Conservation (phyloP, 1,140 invertebrate species). For the Cheumatopsyche charites region DNA sequence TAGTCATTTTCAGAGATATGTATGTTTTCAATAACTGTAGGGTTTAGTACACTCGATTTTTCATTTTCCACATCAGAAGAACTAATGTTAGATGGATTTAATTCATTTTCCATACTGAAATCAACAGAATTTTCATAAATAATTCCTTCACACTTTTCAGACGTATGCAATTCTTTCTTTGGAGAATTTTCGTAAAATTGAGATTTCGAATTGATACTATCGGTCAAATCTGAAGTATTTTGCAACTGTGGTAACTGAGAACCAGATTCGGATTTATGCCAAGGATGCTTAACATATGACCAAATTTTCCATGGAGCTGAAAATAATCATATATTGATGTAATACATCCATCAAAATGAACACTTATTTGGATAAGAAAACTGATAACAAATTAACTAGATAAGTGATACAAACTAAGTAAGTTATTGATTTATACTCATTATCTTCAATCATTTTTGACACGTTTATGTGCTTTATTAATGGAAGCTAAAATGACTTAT, state of each 20-base stretch:
- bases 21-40: slow-evolving; percentile 3
- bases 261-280: slow-evolving; percentile 37
- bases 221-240: slow-evolving; percentile 10
- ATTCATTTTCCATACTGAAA: neutral
- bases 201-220: neutral
- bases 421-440: no score
- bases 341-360: no score
- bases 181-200: slow-evolving; percentile 16
- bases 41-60: neutral
- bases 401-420: no score
- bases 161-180: neutral
- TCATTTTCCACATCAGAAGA: slow-evolving; percentile 9
- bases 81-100: no score
- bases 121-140: neutral
- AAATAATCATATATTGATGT: neutral
- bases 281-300: slow-evolving; percentile 47
- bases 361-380: no score
- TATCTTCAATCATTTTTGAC: no score
- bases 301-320: slow-evolving; percentile 46
- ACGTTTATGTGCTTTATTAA: no score
- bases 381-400: no score
- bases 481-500: no score
- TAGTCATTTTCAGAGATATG: neutral
- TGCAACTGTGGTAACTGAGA: slow-evolving; percentile 5
- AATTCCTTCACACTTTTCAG: neutral